Evolutionary conservation across 1,140 invertebrate species (phyloP).

Genomic region (Drosophila kurseongensis): DNA sequence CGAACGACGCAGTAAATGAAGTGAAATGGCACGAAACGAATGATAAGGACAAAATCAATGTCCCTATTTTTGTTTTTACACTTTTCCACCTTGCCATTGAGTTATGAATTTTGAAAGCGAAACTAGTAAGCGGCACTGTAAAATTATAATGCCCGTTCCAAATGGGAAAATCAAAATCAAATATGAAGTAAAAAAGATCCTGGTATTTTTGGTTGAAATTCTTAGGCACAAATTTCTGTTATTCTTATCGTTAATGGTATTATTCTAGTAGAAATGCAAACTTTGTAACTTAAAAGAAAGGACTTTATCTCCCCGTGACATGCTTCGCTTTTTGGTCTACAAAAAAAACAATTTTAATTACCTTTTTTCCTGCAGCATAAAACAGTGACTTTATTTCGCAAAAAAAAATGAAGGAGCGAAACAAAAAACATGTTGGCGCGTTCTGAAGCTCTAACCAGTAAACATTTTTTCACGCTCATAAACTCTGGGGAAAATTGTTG

Average conservation of each 20-base stretch:
- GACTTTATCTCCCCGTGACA: constrained; percentile 18
- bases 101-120: constrained; percentile 4
- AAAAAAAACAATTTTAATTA: constrained; percentile 31
- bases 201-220: no score
- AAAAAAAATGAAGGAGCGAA: constrained; percentile 5
- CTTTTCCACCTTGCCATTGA: background rate
- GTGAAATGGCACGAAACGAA: constrained; percentile 72
- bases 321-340: constrained; percentile 6
- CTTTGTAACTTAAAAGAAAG: constrained; percentile 6
- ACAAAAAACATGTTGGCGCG: constrained; percentile 42
- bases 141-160: no score
- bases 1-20: constrained; percentile 61
- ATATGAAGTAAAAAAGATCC: no score
- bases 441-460: constrained; percentile 48
- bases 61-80: constrained; percentile 33
- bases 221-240: no score
- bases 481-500: constrained; percentile 64
- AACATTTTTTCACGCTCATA: constrained; percentile 67
- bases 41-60: constrained; percentile 72
- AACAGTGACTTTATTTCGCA: constrained; percentile 35
- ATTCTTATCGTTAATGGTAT: background rate
- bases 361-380: constrained; percentile 22
- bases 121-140: background rate
- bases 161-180: no score
- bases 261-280: background rate